Evolutionary conservation across 2,888 invertebrate genomes (phyloP), one percentile per base, ranked within the genome.

Genomic region (Nephrotoma guestfalica): DNA sequence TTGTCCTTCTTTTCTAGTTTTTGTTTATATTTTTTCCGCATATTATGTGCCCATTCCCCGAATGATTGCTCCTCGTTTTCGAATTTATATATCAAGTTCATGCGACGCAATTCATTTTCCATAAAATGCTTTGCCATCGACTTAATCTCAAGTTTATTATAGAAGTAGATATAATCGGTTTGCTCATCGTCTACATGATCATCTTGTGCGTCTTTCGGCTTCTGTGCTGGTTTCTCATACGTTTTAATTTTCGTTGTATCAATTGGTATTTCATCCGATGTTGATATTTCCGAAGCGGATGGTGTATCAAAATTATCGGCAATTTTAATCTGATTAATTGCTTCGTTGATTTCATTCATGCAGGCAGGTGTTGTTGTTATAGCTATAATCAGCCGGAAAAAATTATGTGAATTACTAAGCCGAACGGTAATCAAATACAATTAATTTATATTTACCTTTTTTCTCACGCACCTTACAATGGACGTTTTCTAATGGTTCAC

Each of bases 31-130:
- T 87, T 87, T 45, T 87, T 86, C 4, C 87, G 42, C 83, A 86
- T 86, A 18, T 42, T 85, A 6, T 42, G 45, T n/a, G 87, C 87
- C 87, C 87, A 87, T 13, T 85, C 86, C 0, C 87, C 45, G 57
- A 87, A 87, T 5, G 42, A 43, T 42, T 43, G 15, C 18, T 85
- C 85, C 9, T 85, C 85, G 2, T 84, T 84, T 41, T 84, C 84
- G 42, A 84, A 84, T 84, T 84, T 42, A 41, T 84, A 84, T 2
- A 41, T 18, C 30, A 43, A 43, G 18, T 85, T 45, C 85, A 85
- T 41, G 6, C 43, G 85, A 45, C 18, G 30, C 18, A 41, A 18
- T 85, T 85, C 85, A 85, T 85, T 43, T 43, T 85, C 43, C 43
- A 85, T 85, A 4, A 85, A 30, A 45, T 42, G 41, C 45, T 85